Conservation (phyloP, 2,888 invertebrate species). For the Eremobia ochroleuca region DNA sequence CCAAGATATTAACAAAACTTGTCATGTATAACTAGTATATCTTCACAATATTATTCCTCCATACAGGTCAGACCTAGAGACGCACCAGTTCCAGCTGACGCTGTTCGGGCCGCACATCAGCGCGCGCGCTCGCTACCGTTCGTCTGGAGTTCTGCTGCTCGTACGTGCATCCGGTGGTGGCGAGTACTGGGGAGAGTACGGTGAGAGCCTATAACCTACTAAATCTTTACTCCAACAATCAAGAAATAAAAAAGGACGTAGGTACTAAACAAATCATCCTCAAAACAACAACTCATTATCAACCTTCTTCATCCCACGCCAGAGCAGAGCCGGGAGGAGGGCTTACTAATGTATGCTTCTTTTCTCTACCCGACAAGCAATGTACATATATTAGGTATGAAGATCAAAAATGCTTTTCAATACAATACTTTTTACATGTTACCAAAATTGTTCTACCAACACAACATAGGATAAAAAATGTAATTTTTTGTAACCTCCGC, state of each 20-base stretch:
- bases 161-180: conserved; percentile 96
- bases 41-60: neutral
- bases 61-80: conserved; percentile 93
- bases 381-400: neutral
- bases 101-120: conserved; percentile 95
- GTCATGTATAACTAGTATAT: neutral
- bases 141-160: conserved; percentile 94
- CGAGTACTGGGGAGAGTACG: conserved; percentile 97
- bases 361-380: neutral
- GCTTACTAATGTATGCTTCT: neutral
- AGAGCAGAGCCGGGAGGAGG: neutral
- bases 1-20: neutral
- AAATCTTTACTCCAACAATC: neutral
- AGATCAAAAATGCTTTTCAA: neutral
- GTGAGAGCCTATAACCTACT: conserved; percentile 81
- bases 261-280: neutral
- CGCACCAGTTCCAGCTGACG: conserved; percentile 95
- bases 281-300: neutral
- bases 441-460: neutral
- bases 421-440: no score
- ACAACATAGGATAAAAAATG: neutral
- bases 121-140: conserved; percentile 95
- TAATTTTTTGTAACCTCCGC: no score
- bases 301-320: neutral
- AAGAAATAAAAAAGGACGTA: neutral